Evolutionary conservation across 2,797 vertebrate genomes (phyloP).

Genomic region (Mormyrus proboscirostris): DNA sequence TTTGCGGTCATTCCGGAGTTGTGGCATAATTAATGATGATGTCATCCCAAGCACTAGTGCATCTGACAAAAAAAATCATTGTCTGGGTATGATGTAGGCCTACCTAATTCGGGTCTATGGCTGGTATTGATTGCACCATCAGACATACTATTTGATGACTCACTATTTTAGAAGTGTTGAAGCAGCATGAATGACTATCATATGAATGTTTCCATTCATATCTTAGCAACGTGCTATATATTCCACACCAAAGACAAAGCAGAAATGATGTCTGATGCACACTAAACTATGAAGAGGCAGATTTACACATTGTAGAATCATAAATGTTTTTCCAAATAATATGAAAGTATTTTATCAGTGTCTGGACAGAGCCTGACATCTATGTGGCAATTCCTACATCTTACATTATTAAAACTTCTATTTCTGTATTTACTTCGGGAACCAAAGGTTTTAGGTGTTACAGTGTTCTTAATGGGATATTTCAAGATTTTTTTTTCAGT

Average conservation of each 20-base stretch:
- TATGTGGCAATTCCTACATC: background rate
- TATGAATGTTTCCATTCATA: background rate
- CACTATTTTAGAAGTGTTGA: background rate
- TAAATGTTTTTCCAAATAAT: background rate
- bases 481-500: background rate
- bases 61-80: slow-evolving; percentile 6
- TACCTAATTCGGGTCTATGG: background rate
- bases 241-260: background rate
- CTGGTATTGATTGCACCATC: background rate
- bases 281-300: background rate
- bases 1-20: background rate
- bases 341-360: background rate
- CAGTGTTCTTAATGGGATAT: background rate
- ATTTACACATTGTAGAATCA: background rate
- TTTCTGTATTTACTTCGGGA: background rate
- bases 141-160: background rate
- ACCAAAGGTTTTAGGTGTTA: background rate
- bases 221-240: background rate
- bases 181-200: background rate
- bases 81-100: background rate
- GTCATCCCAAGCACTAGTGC: background rate
- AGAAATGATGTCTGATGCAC: background rate
- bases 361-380: background rate
- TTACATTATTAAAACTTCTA: background rate
- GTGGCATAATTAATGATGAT: background rate